Base-by-base conservation (phyloP, 2,888 invertebrate genomes). In the Eurois occulta region DNA sequence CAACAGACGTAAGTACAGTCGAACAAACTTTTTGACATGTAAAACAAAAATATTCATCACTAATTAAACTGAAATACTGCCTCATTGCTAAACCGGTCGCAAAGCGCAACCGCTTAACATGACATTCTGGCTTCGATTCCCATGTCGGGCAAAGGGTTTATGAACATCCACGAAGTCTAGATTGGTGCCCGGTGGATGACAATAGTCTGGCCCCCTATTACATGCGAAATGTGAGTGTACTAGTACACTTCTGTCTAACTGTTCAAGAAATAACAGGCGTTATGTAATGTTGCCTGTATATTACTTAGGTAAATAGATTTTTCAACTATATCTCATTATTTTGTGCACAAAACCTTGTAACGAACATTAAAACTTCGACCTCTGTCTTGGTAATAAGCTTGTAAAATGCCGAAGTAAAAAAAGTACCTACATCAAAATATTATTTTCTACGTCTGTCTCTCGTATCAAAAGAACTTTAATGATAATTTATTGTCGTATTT, bases 401-500 rank as follows among this genome's bases (percentile, higher is more conserved):
- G 7, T 46, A 0, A 58, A 72, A 41, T 16, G 13, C 1, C 32
- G 60, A 60, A 80, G 32, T 52, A 2, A 73, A 52, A 48, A n/a
- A 28, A 41, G 41, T 41, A 41, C 35, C 4, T 28, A 65, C 21
- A 46, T 55, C 38, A 48, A n/a, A 46, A 46, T 21, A n/a, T 60
- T 43, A 60, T 43, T 66, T 55, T 43, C 16, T 41, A 38, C 38
- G 18, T 46, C 28, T 32, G 28, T 1, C 2, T 48, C 2, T 52
- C 11, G 16, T 38, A 24, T 66, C 43, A 70, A 78, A 55, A 66
- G 32, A 60, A 78, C 13, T 60, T 41, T 13, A 41, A 69, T 62
- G 41, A 43, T 48, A 41, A 70, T 70, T 79, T 79, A 68, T 66
- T 69, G 60, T 65, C 32, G 28, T 70, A 43, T 11, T 24, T 68